These are phyloP conservation scores for Macroglossus sobrinus DNA, from an alignment of 2,113 vertebrate species.

Conservation along the genomic window DNA sequence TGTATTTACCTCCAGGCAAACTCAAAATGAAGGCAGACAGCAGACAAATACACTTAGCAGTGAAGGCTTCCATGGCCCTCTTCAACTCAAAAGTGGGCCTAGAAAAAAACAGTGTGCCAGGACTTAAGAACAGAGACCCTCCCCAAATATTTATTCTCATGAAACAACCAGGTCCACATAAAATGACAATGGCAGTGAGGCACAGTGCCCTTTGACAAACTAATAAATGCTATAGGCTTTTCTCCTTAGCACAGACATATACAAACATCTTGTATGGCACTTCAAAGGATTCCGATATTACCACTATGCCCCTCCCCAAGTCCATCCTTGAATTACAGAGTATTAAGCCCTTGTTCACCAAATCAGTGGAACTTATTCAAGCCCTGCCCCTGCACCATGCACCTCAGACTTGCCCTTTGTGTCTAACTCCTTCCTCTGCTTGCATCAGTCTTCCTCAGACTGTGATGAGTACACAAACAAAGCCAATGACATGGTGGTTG, in stretches of 20 bases:
- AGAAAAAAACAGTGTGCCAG: neutral
- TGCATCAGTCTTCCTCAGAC: neutral
- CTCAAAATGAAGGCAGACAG: neutral
- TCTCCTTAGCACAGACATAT: neutral
- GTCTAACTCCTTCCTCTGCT: neutral
- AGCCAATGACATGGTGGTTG: neutral
- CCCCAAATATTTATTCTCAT: slow-evolving; percentile 24
- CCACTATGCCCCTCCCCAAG: neutral
- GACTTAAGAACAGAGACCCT: neutral
- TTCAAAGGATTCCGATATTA: neutral
- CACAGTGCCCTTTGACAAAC: neutral
- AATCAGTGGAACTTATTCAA: neutral
- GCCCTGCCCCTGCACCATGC: neutral
- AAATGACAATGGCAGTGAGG: neutral
- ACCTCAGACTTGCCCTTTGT: neutral
- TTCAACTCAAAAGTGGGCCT: neutral
- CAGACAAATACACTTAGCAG: neutral
- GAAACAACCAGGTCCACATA: neutral
- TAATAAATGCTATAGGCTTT: neutral
- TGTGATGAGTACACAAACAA: neutral
- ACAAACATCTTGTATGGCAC: neutral
- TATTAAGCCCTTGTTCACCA: neutral
- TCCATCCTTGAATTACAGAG: neutral
- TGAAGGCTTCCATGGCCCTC: neutral
- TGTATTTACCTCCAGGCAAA: neutral